Conservation (phyloP, 1,140 invertebrate genomes). For the Rhyzopertha dominica region DNA sequence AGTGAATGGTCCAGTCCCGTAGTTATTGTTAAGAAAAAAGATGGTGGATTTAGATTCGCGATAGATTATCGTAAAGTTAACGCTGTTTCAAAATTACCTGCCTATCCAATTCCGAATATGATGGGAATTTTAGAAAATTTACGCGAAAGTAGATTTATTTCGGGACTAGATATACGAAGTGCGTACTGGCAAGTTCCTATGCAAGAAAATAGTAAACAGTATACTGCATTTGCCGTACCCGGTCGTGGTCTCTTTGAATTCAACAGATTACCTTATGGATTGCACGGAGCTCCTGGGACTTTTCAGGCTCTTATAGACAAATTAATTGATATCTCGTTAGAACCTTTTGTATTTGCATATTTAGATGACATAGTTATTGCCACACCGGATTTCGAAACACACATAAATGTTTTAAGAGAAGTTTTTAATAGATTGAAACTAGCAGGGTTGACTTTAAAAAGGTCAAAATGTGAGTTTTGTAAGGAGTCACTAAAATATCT, state of each 20-base stretch:
- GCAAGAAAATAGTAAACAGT: slow-evolving; percentile 25
- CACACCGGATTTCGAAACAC: slow-evolving; percentile 30
- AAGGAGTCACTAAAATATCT: too few species aligned
- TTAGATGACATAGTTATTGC: slow-evolving; percentile 41
- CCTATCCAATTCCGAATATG: slow-evolving; percentile 22
- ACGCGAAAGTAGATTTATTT: slow-evolving; percentile 25
- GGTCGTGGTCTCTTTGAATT: slow-evolving; percentile 35
- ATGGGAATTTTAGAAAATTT: slow-evolving; percentile 26
- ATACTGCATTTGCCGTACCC: slow-evolving; percentile 34
- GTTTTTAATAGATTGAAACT: too few species aligned
- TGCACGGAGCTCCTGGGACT: slow-evolving; percentile 6
- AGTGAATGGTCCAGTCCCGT: slow-evolving; percentile 13
- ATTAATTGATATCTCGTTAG: slow-evolving; percentile 22
- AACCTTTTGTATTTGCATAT: slow-evolving; percentile 23
- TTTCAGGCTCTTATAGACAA: slow-evolving; percentile 25
- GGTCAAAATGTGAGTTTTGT: too few species aligned
- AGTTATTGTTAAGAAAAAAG: slow-evolving; percentile 23
- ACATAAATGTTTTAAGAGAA: slow-evolving; percentile 31
- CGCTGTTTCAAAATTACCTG: slow-evolving; percentile 24
- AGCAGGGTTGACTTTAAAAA: too few species aligned
- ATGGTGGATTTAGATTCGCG: slow-evolving; percentile 13
- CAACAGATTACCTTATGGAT: slow-evolving; percentile 15
- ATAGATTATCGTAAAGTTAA: slow-evolving; percentile 9
- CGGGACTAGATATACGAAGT: slow-evolving; percentile 28
- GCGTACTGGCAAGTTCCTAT: slow-evolving; percentile 36